A percentile compares a stretch with the other conserved stretches of the same genome.
phyloP scores from a whole-genome alignment of 2,113 vertebrate genomes.

The Candoia aspera region DNA sequence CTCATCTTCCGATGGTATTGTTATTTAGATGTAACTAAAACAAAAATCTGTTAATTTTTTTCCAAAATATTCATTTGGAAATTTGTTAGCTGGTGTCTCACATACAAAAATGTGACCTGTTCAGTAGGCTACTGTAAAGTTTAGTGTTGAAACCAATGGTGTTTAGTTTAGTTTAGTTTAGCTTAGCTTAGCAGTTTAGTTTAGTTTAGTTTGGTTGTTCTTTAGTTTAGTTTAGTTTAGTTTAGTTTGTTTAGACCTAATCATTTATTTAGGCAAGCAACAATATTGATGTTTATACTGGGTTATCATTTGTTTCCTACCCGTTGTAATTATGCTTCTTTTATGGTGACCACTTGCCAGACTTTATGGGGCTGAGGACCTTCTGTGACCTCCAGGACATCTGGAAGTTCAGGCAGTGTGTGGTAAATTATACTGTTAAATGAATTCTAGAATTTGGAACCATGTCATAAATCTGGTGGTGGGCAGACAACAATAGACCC shows the following conservation, averaged over 20 bases:
- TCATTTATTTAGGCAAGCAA: conserved; percentile 52
- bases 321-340: neutral
- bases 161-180: conserved; percentile 53
- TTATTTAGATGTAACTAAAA: conserved; percentile 63
- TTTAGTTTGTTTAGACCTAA: conserved; percentile 40
- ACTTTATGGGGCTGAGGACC: neutral
- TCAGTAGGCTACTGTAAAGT: conserved; percentile 70
- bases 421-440: neutral
- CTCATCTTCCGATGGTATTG: too few species aligned
- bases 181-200: neutral
- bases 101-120: conserved; percentile 71
- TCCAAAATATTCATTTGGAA: conserved; percentile 89
- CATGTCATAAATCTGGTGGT: neutral
- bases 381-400: neutral
- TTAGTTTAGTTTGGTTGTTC: neutral
- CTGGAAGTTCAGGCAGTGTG: neutral
- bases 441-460: neutral
- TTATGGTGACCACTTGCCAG: neutral
- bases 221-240: conserved; percentile 35
- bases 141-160: conserved; percentile 59
- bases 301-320: conserved; percentile 13
- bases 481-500: neutral
- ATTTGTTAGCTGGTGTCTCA: conserved; percentile 80
- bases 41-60: conserved; percentile 78
- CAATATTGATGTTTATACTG: conserved; percentile 54